These are phyloP conservation scores for Pentalonia nigronervosa DNA, from an alignment of 1,140 invertebrate genomes.

Conservation along the genomic window DNA sequence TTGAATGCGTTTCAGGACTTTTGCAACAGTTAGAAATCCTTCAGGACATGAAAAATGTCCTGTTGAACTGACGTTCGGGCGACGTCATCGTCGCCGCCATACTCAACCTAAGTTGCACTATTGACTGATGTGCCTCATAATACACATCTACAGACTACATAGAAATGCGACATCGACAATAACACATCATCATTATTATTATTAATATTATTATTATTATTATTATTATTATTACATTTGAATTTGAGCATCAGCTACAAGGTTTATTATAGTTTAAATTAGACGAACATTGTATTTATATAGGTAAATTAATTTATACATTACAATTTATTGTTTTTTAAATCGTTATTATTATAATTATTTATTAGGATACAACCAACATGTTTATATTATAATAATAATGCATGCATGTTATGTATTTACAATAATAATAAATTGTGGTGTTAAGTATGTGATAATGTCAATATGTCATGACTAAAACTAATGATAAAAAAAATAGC, in stretches of 20 bases:
- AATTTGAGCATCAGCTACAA: too few species aligned
- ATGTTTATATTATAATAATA: not conserved
- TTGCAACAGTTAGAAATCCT: slow-evolving; percentile 57
- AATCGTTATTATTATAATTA: not conserved
- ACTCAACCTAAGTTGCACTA: not conserved
- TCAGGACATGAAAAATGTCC: slow-evolving; percentile 51
- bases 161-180: not conserved
- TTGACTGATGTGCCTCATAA: too few species aligned
- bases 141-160: not conserved
- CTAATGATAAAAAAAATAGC: too few species aligned
- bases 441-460: not conserved
- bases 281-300: too few species aligned
- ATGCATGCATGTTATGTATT: not conserved
- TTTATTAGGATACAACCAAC: not conserved
- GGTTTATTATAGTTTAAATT: too few species aligned
- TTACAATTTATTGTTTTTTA: not conserved
- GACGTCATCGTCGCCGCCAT: not conserved
- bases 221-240: too few species aligned
- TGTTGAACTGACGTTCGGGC: not conserved
- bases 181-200: not conserved
- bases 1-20: slow-evolving; percentile 50
- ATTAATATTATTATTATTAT: not conserved
- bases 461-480: not conserved
- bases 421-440: not conserved
- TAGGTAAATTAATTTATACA: too few species aligned